phyloP scores from a whole-genome alignment of 2,797 vertebrate species.

The Acanthurus tractus region DNA sequence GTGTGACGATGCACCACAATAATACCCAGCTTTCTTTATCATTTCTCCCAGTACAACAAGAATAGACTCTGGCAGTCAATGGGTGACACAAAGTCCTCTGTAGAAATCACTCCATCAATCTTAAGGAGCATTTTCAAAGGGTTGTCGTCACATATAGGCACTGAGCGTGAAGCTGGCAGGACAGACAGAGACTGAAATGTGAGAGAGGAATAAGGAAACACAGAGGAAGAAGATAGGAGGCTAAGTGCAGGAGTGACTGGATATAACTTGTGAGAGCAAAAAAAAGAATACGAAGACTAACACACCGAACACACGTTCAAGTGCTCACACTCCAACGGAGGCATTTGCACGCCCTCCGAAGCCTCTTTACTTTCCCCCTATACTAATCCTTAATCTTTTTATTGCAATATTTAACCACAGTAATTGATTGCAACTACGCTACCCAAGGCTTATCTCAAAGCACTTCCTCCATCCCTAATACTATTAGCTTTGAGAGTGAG shows the following conservation, averaged over 20 bases:
- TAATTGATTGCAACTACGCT: constrained; percentile 78
- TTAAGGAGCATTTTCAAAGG: constrained; percentile 32
- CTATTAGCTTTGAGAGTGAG: constrained; percentile 68
- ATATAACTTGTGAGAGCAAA: neutral
- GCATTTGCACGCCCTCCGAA: constrained; percentile 50
- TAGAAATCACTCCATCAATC: constrained; percentile 41
- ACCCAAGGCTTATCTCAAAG: constrained; percentile 77
- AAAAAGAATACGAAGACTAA: constrained; percentile 37
- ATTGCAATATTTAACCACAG: constrained; percentile 78
- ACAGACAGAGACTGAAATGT: constrained; percentile 10
- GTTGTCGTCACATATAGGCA: constrained; percentile 38
- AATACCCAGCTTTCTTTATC: constrained; percentile 25
- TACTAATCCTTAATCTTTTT: constrained; percentile 77
- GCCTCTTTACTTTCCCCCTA: constrained; percentile 45
- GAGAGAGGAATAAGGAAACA: neutral
- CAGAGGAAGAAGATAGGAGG: constrained; percentile 10
- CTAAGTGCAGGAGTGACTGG: constrained; percentile 11
- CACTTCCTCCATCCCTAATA: constrained; percentile 67
- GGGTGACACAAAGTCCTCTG: constrained; percentile 24
- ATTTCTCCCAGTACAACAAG: constrained; percentile 7
- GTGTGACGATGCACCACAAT: constrained; percentile 15
- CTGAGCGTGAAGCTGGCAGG: constrained; percentile 4
- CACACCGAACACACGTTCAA: constrained; percentile 30
- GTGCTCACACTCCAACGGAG: constrained; percentile 33
- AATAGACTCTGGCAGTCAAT: constrained; percentile 7